phyloP scores from a whole-genome alignment of 2,888 invertebrate genomes.

The Torymus texanus region DNA sequence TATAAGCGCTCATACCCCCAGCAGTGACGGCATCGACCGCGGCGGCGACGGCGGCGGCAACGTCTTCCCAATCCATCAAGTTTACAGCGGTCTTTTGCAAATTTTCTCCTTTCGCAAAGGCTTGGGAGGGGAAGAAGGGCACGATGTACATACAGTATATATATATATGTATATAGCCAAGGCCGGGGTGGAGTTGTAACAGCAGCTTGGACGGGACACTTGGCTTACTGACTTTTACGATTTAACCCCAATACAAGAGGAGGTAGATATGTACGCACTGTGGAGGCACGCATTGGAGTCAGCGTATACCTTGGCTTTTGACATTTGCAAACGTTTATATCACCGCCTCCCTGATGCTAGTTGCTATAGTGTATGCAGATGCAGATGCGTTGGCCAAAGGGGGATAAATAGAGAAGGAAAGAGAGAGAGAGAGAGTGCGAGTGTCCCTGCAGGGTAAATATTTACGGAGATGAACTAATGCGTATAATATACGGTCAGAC shows the following conservation, averaged over 20 bases:
- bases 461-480: conserved; percentile 30
- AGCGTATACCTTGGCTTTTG: conserved; percentile 16
- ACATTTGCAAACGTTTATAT: conserved; percentile 18
- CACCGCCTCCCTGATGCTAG: background rate
- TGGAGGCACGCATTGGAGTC: background rate
- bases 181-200: no score
- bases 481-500: background rate
- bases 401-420: no score
- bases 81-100: conserved; percentile 70
- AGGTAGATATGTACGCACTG: conserved; percentile 56
- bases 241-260: conserved; percentile 74
- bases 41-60: background rate
- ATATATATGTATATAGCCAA: no score
- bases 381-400: no score
- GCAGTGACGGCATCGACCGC: background rate
- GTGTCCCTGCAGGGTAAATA: conserved; percentile 44
- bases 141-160: no score
- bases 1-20: conserved; percentile 57
- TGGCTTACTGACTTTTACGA: conserved; percentile 63
- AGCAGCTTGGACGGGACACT: no score
- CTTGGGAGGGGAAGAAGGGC: conserved; percentile 53
- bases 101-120: conserved; percentile 67
- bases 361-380: conserved; percentile 1
- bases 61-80: conserved; percentile 64
- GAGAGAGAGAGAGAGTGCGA: background rate